These are phyloP conservation scores for Prosapia bicincta DNA, from an alignment of 2,888 invertebrate genomes.

Conservation along the genomic window DNA sequence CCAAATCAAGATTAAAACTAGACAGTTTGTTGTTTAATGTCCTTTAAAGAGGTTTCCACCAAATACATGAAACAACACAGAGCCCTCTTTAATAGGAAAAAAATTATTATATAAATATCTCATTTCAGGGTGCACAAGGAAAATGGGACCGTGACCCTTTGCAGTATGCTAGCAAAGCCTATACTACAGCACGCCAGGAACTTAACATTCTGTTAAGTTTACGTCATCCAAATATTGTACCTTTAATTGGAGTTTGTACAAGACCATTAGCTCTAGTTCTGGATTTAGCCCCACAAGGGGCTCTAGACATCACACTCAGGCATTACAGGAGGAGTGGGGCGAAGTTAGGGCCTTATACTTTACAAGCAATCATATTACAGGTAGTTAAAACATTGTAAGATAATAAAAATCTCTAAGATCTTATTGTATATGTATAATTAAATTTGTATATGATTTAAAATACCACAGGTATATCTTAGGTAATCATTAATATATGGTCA, in stretches of 20 bases:
- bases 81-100: too few relatives aligned
- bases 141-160: conserved; percentile 94
- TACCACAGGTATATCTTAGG: too few relatives aligned
- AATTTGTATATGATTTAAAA: too few relatives aligned
- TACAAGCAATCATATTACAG: conserved; percentile 84
- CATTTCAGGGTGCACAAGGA: conserved; percentile 65
- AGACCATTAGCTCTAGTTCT: conserved; percentile 69
- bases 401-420: too few relatives aligned
- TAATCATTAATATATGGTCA: too few relatives aligned
- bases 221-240: conserved; percentile 88
- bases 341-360: conserved; percentile 71
- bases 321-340: conserved; percentile 82
- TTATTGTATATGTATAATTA: too few relatives aligned
- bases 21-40: too few relatives aligned
- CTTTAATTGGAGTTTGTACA: conserved; percentile 84
- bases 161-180: conserved; percentile 92
- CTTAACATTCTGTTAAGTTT: conserved; percentile 80
- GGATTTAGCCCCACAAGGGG: conserved; percentile 89
- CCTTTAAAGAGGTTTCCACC: too few relatives aligned
- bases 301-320: conserved; percentile 79
- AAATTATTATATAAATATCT: too few relatives aligned
- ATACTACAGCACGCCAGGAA: conserved; percentile 94
- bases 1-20: too few relatives aligned
- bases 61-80: too few relatives aligned
- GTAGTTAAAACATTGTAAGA: too few relatives aligned